phyloP scores from a whole-genome alignment of 2,888 invertebrate species.

The Terebella lapidaria region DNA sequence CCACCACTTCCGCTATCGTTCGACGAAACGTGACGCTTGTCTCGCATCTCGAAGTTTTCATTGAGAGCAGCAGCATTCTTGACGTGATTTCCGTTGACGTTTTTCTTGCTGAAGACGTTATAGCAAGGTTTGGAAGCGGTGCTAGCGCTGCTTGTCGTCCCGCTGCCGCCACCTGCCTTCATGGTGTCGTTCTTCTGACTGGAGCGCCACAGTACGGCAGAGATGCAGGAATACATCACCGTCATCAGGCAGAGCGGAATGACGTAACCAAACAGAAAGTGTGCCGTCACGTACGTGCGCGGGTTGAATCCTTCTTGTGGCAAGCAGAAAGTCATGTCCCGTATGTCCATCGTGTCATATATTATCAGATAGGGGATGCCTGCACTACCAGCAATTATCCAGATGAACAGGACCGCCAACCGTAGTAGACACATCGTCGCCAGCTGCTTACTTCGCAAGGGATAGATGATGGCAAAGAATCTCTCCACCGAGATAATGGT shows the following conservation, averaged over 20 bases:
- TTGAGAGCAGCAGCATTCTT: neutral
- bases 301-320: constrained; percentile 6
- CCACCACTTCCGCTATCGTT: neutral
- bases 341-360: constrained; percentile 53
- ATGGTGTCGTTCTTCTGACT: constrained; percentile 21
- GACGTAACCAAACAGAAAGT: constrained; percentile 20
- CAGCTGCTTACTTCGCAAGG: constrained; percentile 80
- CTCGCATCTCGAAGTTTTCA: neutral
- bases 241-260: constrained; percentile 74
- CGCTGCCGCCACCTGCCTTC: neutral
- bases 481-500: constrained; percentile 61
- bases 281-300: constrained; percentile 11
- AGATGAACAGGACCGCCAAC: constrained; percentile 73
- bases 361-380: constrained; percentile 79
- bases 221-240: constrained; percentile 76
- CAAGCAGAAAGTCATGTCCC: neutral
- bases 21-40: neutral
- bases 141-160: too few species aligned
- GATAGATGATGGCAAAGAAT: constrained; percentile 58
- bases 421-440: constrained; percentile 68
- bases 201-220: constrained; percentile 73
- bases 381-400: constrained; percentile 77
- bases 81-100: neutral
- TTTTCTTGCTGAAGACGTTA: neutral
- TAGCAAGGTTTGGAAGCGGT: neutral